phyloP scores from a whole-genome alignment of 1,140 invertebrate species.

The Sesamia nonagrioides region DNA sequence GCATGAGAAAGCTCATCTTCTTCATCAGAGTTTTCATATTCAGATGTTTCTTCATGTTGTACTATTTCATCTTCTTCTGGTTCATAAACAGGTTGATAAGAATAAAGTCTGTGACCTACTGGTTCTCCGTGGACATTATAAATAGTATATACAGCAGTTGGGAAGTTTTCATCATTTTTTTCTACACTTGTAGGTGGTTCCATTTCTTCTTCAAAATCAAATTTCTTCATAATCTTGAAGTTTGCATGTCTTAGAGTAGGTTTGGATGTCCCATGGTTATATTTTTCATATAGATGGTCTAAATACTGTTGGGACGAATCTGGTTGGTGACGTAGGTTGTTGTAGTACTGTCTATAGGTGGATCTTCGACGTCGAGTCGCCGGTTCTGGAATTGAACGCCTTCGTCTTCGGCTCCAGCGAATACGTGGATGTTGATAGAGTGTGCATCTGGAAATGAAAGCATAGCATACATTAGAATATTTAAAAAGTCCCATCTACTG shows the following conservation, averaged over 20 bases:
- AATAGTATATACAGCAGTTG: constrained; percentile 82
- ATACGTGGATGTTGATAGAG: constrained; percentile 94
- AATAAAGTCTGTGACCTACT: constrained; percentile 81
- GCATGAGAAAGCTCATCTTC: constrained; percentile 62
- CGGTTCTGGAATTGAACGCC: constrained; percentile 87
- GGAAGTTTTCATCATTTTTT: constrained; percentile 73
- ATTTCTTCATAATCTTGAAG: constrained; percentile 83
- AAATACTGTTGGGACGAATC: constrained; percentile 71
- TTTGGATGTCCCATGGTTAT: constrained; percentile 77
- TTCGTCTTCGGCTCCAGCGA: constrained; percentile 92
- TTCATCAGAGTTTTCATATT: constrained; percentile 64
- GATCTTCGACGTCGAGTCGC: constrained; percentile 86
- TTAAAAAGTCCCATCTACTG: no score
- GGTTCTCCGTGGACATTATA: constrained; percentile 84
- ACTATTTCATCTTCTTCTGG: constrained; percentile 76
- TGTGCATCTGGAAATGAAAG: constrained; percentile 88
- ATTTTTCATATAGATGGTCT: constrained; percentile 80
- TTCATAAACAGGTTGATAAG: constrained; percentile 83
- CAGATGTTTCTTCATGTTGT: constrained; percentile 72
- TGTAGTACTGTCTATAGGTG: constrained; percentile 84
- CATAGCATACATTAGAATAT: no score
- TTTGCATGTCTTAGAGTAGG: constrained; percentile 81
- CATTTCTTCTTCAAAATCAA: constrained; percentile 72
- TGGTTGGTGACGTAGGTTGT: constrained; percentile 72
- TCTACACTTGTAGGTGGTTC: constrained; percentile 62